Evolutionary conservation across 2,888 invertebrate species (phyloP).

Genomic region (Hypselothyrea guttata): DNA sequence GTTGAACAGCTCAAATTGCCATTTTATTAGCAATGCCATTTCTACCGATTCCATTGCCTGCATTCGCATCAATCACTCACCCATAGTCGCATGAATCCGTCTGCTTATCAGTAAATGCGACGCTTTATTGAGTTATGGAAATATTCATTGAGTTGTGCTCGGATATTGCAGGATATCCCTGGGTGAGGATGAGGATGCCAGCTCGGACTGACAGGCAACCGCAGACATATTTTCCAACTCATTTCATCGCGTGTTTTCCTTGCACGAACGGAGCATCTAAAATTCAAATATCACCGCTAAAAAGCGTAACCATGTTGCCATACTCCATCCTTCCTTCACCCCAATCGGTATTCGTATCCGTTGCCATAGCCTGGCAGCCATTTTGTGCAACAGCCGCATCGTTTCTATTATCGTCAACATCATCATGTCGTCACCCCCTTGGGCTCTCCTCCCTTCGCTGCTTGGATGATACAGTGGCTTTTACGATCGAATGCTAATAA

Average conservation of each 20-base stretch:
- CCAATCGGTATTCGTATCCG: background rate
- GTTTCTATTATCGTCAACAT: constrained; percentile 40
- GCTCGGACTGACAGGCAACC: constrained; percentile 28
- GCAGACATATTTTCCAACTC: constrained; percentile 80
- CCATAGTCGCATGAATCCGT: constrained; percentile 1
- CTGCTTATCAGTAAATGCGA: constrained; percentile 54
- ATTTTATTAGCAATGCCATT: too few relatives aligned
- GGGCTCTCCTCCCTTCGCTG: background rate
- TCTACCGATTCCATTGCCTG: constrained; percentile 17
- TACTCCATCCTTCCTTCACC: constrained; percentile 12
- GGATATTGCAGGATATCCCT: constrained; percentile 16
- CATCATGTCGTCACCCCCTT: constrained; percentile 45
- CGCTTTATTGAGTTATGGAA: constrained; percentile 60
- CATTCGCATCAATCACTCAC: constrained; percentile 40
- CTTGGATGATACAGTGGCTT: constrained; percentile 22
- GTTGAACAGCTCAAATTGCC: constrained; percentile 27
- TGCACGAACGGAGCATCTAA: constrained; percentile 48
- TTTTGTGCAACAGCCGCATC: constrained; percentile 44
- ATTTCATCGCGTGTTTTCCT: constrained; percentile 59
- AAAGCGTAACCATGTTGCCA: constrained; percentile 60
- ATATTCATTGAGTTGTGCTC: constrained; percentile 29
- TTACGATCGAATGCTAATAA: constrained; percentile 81
- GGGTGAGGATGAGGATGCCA: constrained; percentile 9
- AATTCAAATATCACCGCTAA: constrained; percentile 71
- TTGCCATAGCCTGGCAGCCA: constrained; percentile 15